Percentiles rank a stretch among this genome's conserved stretches.
Conservation (phyloP, 2,113 vertebrate genomes). For the Oreamnos americanus region DNA sequence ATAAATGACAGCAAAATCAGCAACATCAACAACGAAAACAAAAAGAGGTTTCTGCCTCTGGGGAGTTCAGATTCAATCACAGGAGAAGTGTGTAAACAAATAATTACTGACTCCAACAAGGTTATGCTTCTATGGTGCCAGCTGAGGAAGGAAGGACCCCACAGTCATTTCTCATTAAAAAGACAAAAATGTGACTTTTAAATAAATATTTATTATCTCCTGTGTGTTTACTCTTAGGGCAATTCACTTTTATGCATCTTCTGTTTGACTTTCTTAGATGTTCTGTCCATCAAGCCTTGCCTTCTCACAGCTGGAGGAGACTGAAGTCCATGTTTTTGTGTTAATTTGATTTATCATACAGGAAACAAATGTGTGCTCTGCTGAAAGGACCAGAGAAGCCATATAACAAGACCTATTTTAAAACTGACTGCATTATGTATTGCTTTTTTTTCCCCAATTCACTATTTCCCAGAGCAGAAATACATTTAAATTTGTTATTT, state of each 20-base stretch:
- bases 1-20: background rate
- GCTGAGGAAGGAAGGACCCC: background rate
- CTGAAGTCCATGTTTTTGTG: background rate
- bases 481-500: slow-evolving; percentile 35
- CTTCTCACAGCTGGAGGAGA: background rate
- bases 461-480: slow-evolving; percentile 31
- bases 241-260: background rate
- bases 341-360: slow-evolving; percentile 22
- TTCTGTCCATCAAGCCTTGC: background rate
- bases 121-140: background rate
- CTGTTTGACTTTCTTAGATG: background rate
- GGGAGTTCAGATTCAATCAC: background rate
- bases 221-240: background rate
- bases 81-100: background rate
- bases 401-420: background rate
- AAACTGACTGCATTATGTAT: background rate
- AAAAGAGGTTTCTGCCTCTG: background rate
- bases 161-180: background rate
- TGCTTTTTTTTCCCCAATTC: background rate
- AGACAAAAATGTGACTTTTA: background rate
- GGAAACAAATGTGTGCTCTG: background rate
- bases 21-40: background rate
- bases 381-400: background rate
- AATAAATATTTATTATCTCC: background rate
- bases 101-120: background rate